phyloP scores from a whole-genome alignment of 2,113 vertebrate genomes.

The Cyprinus carpio region DNA sequence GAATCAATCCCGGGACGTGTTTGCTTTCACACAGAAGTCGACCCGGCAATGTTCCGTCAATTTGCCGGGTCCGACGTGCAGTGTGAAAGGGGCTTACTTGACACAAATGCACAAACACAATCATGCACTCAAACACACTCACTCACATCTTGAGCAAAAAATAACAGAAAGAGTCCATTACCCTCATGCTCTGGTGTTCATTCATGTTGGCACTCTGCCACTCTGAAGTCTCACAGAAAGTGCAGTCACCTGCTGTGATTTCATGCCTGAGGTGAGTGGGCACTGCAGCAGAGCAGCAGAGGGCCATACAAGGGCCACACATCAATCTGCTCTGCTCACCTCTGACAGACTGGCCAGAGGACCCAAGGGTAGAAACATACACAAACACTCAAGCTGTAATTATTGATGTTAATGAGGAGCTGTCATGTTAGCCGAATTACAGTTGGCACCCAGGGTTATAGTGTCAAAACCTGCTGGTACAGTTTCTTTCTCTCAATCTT shows the following conservation, averaged over 20 bases:
- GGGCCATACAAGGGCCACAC: not conserved
- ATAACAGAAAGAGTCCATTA: not conserved
- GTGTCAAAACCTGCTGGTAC: not conserved
- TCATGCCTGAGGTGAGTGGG: slow-evolving; percentile 13
- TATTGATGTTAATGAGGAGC: not conserved
- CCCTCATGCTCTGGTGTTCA: not conserved
- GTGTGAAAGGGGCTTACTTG: no score
- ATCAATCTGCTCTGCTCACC: slow-evolving; percentile 15
- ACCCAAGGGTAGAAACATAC: not conserved
- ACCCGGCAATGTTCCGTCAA: no score
- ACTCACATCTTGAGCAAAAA: not conserved
- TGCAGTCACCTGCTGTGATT: slow-evolving; percentile 24
- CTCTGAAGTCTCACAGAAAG: not conserved
- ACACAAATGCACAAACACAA: slow-evolving; percentile 21
- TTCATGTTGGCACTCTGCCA: slow-evolving; percentile 1
- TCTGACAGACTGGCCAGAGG: not conserved
- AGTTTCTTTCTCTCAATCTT: not conserved
- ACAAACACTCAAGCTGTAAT: not conserved
- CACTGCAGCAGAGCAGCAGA: slow-evolving; percentile 2
- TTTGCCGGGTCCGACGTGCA: no score
- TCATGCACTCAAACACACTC: slow-evolving; percentile 17
- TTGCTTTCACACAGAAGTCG: no score
- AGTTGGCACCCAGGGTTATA: not conserved
- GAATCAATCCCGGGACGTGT: no score
- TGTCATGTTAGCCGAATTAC: slow-evolving; percentile 2